Evolutionary conservation across 2,797 vertebrate species (phyloP).

Genomic region (Chanos chanos): DNA sequence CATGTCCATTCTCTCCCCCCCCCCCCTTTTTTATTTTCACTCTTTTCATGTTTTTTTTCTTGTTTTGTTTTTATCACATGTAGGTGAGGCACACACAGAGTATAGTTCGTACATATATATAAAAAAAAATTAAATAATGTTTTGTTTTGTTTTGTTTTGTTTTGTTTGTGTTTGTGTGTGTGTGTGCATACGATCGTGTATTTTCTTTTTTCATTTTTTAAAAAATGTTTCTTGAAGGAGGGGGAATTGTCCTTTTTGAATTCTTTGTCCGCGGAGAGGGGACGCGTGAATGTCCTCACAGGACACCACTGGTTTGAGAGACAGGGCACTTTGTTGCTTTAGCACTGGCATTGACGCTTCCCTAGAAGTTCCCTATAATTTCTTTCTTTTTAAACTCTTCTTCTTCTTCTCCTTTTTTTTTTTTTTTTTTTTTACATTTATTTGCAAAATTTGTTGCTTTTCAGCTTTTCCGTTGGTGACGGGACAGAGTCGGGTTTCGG

Average conservation of each 20-base stretch:
- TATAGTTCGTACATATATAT: slow-evolving; percentile 79
- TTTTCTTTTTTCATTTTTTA: no score
- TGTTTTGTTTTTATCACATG: slow-evolving; percentile 72
- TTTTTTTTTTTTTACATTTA: slow-evolving; percentile 14
- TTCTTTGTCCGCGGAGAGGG: slow-evolving; percentile 59
- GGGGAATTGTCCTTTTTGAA: slow-evolving; percentile 57
- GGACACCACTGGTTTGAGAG: slow-evolving; percentile 59
- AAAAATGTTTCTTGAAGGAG: background rate
- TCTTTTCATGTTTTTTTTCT: slow-evolving; percentile 65
- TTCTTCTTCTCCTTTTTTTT: background rate
- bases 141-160: slow-evolving; percentile 29
- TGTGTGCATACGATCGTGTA: no score
- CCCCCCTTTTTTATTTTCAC: slow-evolving; percentile 43
- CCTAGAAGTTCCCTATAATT: slow-evolving; percentile 17
- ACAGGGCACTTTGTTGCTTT: slow-evolving; percentile 58
- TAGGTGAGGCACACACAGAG: slow-evolving; percentile 82
- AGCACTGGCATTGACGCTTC: slow-evolving; percentile 59
- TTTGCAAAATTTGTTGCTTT: slow-evolving; percentile 56
- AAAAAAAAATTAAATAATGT: slow-evolving; percentile 63
- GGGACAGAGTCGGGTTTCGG: slow-evolving; percentile 43
- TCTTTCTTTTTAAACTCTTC: background rate
- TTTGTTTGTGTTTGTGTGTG: slow-evolving; percentile 37
- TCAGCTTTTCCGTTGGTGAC: slow-evolving; percentile 62
- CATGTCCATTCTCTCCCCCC: no score
- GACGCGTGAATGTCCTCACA: slow-evolving; percentile 74